Evolutionary conservation across 2,888 invertebrate species (phyloP).

Genomic region (Cerastis leucographa): DNA sequence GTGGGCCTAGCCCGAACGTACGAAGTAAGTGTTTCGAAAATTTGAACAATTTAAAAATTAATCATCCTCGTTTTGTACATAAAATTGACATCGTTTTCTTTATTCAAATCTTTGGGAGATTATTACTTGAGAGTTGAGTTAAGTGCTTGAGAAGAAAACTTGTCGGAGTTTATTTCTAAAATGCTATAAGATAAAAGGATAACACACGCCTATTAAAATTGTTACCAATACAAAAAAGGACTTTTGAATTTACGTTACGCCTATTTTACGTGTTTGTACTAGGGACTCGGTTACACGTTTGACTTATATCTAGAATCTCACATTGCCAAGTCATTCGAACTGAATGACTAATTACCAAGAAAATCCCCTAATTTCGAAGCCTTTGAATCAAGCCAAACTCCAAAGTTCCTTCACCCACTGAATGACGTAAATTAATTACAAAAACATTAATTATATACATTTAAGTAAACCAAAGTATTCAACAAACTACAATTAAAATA

Average conservation of each 20-base stretch:
- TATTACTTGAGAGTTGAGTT: neutral
- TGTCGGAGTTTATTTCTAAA: neutral
- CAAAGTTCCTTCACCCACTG: neutral
- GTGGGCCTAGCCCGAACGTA: neutral
- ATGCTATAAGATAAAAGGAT: neutral
- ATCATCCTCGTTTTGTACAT: neutral
- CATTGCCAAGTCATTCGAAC: neutral
- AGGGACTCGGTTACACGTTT: neutral
- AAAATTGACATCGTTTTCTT: too few relatives aligned
- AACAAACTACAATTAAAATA: conserved; percentile 22
- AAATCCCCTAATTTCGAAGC: neutral
- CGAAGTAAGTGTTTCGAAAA: neutral
- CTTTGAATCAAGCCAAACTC: neutral
- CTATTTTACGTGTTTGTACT: neutral
- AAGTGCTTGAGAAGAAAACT: neutral
- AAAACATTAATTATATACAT: conserved; percentile 15
- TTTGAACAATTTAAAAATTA: neutral
- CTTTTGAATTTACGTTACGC: neutral
- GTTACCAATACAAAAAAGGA: too few relatives aligned
- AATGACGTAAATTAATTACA: conserved; percentile 18
- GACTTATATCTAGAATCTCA: neutral
- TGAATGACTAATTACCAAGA: neutral
- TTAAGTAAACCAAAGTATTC: neutral
- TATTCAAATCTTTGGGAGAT: neutral
- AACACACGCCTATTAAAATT: too few relatives aligned